phyloP scores from a whole-genome alignment of 2,888 invertebrate species.

The Clistopyga incitator region DNA sequence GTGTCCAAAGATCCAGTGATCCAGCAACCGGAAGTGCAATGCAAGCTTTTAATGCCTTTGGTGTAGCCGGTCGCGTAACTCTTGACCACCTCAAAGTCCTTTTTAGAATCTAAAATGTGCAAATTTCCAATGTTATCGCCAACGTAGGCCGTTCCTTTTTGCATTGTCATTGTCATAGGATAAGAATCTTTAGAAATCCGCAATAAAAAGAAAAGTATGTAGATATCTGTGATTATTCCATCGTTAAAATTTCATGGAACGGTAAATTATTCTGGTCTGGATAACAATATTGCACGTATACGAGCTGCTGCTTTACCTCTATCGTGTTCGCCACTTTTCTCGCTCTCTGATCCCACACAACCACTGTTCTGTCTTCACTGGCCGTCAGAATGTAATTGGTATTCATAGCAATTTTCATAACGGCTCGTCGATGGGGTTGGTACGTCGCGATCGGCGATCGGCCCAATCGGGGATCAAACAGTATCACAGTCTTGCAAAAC shows the following conservation, averaged over 20 bases:
- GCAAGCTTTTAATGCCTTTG: conserved; percentile 80
- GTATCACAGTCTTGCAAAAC: conserved; percentile 85
- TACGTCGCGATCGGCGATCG: conserved; percentile 83
- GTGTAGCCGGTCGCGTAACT: conserved; percentile 77
- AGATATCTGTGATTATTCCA: neutral
- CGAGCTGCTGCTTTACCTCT: conserved; percentile 70
- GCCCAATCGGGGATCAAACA: conserved; percentile 86
- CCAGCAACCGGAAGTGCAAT: conserved; percentile 78
- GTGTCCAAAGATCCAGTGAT: conserved; percentile 82
- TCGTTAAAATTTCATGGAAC: neutral
- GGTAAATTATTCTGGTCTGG: neutral
- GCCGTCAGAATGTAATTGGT: conserved; percentile 86
- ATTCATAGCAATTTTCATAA: conserved; percentile 83
- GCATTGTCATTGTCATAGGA: conserved; percentile 79
- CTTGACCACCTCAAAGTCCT: conserved; percentile 76
- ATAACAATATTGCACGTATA: too few species aligned
- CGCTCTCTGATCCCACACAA: conserved; percentile 86
- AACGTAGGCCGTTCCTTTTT: conserved; percentile 75
- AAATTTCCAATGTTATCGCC: conserved; percentile 78
- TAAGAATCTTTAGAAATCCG: conserved; percentile 79
- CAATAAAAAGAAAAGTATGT: conserved; percentile 15
- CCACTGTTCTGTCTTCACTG: conserved; percentile 87
- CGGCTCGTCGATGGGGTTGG: conserved; percentile 86
- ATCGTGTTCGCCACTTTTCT: conserved; percentile 83
- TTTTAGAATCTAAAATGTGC: conserved; percentile 77